Conservation (phyloP, 2,888 invertebrate genomes). For the Phaedon cochleariae region DNA sequence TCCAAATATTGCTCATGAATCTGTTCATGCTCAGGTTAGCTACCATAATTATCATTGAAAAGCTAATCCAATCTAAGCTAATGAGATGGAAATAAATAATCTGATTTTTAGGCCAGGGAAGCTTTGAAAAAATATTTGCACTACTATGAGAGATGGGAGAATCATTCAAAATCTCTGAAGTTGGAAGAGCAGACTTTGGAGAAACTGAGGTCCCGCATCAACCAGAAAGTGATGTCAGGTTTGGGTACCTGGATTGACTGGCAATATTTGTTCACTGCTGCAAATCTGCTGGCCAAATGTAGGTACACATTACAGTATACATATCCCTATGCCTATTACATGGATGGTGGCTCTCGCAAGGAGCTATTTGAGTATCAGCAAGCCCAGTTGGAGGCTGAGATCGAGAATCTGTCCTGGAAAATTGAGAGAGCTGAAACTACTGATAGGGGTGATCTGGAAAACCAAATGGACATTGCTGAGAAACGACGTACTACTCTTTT, state of each 20-base stretch:
- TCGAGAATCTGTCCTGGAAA: slow-evolving; percentile 99
- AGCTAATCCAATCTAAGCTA: too few relatives aligned
- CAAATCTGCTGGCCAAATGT: slow-evolving; percentile 91
- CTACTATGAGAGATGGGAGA: slow-evolving; percentile 99
- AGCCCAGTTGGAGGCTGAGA: slow-evolving; percentile 98
- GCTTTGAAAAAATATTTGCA: slow-evolving; percentile 98
- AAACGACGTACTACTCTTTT: slow-evolving; percentile 94
- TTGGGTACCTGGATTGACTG: slow-evolving; percentile 99
- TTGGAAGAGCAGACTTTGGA: slow-evolving; percentile 95
- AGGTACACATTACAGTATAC: slow-evolving; percentile 99
- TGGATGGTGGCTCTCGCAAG: slow-evolving; percentile 93
- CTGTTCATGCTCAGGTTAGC: slow-evolving; percentile 88
- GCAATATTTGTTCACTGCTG: slow-evolving; percentile 97
- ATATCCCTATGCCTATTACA: slow-evolving; percentile 98
- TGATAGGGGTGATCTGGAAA: slow-evolving; percentile 95
- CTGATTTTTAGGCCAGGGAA: slow-evolving; percentile 75
- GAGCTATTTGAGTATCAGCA: slow-evolving; percentile 85
- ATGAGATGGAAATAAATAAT: not conserved
- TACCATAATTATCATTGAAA: too few relatives aligned
- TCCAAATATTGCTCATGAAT: slow-evolving; percentile 94
- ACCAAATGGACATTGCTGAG: slow-evolving; percentile 99
- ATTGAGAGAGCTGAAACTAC: slow-evolving; percentile 98
- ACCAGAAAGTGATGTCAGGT: slow-evolving; percentile 94
- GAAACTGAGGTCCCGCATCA: slow-evolving; percentile 87
- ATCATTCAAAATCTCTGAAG: slow-evolving; percentile 96